Conservation (phyloP, 2,888 invertebrate genomes). For the Microplitis manilae region DNA sequence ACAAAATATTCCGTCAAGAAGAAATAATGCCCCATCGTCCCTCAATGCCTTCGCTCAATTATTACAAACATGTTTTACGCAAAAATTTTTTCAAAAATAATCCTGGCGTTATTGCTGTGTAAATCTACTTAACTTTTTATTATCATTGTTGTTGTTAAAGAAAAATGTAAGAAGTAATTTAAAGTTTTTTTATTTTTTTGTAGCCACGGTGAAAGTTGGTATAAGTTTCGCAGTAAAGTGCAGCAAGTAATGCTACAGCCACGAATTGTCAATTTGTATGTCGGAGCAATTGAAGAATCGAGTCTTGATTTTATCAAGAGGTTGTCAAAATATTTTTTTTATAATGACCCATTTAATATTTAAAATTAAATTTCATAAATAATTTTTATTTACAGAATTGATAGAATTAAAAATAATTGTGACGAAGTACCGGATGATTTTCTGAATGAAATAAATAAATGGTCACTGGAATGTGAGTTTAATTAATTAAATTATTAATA, state of each 20-base stretch:
- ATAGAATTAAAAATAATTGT: constrained; percentile 74
- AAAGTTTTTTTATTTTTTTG: constrained; percentile 48
- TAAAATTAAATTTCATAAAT: background rate
- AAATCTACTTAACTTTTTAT: constrained; percentile 66
- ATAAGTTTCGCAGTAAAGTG: constrained; percentile 83
- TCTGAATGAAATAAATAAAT: constrained; percentile 82
- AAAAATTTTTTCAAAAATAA: constrained; percentile 80
- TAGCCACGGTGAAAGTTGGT: constrained; percentile 89
- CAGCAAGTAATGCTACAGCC: constrained; percentile 85
- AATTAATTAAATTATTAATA: constrained; percentile 23
- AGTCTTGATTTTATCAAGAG: constrained; percentile 80
- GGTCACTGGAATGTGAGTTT: constrained; percentile 85
- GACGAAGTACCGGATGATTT: constrained; percentile 79
- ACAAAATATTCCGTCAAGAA: constrained; percentile 80
- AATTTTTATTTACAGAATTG: constrained; percentile 72
- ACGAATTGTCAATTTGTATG: constrained; percentile 81
- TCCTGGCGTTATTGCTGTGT: constrained; percentile 84
- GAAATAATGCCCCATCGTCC: constrained; percentile 81
- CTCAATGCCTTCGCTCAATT: constrained; percentile 83
- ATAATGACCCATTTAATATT: background rate
- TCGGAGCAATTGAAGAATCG: constrained; percentile 80
- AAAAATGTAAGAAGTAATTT: constrained; percentile 1
- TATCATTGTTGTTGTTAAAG: background rate
- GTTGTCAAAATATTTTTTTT: constrained; percentile 65
- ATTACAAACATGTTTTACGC: constrained; percentile 80